Base-by-base conservation (phyloP, 30 jellyfish, hydroid and myxozoan species). In the Mastigias papua region DNA sequence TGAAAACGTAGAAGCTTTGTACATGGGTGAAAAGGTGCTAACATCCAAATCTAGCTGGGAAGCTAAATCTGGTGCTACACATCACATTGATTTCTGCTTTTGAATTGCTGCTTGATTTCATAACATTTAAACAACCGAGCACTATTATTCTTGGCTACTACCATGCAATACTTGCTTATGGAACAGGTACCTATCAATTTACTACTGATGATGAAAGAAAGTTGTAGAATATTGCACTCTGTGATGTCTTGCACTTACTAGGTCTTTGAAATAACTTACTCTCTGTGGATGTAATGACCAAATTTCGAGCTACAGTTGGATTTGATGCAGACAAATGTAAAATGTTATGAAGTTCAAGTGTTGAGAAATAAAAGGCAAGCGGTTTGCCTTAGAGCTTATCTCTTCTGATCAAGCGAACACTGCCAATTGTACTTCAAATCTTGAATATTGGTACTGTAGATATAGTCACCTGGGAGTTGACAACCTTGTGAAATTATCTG, bases 381-480 rank as follows among this genome's bases (percentile, higher is more conserved):
- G 50, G 29, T 81, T 63, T 27, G 10, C 42, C 79, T 51, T 83
- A 49, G 69, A 83, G 23, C 0, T 1, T 5, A 3, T 29, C 22
- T 30, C 77, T 54, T 11, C 75, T 82, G 78, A 57, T 48, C 60
- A 49, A 34, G 86, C 68, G 16, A 83, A 83, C 65, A 33, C 58
- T 37, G 93, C 79, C 8, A 65, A 51, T 3, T 20, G 50, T 28
- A 30, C n/a, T 54, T 50, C 86, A 16, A 69, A 69, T 69, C 33
- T 49, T 25, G 80, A 69, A 16, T 50, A 68, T 25, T 83, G 93
- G 93, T 20, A 83, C 65, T 69, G 69, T 29, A 48, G 93, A 27
- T 69, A 8, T 58, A 87, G 93, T 69, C 93, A 83, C 51, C 51
- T 83, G 17, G 87, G 93, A 29, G 42, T 46, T 35, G 85, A 73